Evolutionary conservation across 2,113 vertebrate genomes (phyloP).

Genomic region (Pseudopodoces humilis): DNA sequence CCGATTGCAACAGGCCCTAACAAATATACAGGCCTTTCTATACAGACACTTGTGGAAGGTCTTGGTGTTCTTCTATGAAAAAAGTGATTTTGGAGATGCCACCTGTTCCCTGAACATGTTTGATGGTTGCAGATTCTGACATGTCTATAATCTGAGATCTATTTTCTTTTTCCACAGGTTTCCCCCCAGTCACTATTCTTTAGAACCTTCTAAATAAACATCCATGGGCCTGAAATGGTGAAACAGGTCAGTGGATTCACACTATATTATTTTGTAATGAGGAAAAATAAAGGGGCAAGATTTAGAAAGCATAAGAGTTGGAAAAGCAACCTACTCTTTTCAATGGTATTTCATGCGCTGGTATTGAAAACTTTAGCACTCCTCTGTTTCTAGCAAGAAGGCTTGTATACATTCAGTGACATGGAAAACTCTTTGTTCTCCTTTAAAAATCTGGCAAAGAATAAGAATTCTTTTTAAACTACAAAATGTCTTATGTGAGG

Average conservation of each 20-base stretch:
- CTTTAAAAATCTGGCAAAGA: not conserved
- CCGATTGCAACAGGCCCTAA: not conserved
- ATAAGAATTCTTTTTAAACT: not conserved
- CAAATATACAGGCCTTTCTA: not conserved
- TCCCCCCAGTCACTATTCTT: not conserved
- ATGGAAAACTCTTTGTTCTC: not conserved
- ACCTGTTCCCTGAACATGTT: not conserved
- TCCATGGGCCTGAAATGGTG: not conserved
- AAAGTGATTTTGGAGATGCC: not conserved
- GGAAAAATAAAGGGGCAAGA: not conserved
- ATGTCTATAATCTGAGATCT: not conserved
- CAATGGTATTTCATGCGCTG: not conserved
- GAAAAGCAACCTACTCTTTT: not conserved
- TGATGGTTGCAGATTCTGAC: not conserved
- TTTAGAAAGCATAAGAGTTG: not conserved
- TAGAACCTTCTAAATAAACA: not conserved
- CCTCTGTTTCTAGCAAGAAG: not conserved
- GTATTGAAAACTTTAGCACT: not conserved
- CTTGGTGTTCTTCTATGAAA: not conserved
- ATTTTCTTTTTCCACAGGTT: not conserved
- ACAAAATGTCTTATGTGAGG: not conserved
- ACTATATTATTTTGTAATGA: not conserved
- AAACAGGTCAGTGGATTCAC: not conserved
- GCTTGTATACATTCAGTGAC: not conserved
- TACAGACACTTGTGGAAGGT: accelerated